Conservation (phyloP, 2,797 vertebrate genomes). For the Liparis tanakae region DNA sequence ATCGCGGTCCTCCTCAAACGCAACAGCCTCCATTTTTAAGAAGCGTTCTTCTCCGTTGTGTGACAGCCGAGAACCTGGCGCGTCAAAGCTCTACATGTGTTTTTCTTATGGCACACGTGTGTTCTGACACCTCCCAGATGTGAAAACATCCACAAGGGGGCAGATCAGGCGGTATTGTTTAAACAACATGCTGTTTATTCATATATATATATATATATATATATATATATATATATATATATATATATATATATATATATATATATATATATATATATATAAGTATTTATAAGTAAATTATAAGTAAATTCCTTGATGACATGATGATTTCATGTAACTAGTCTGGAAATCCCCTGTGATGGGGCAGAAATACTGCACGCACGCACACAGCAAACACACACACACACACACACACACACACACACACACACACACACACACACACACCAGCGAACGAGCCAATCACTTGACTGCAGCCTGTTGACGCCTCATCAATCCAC, state of each 20-base stretch:
- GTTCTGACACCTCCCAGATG: neutral
- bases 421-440: neutral
- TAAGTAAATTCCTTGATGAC: neutral
- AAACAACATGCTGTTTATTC: neutral
- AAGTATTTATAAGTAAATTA: no score
- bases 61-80: neutral
- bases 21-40: neutral
- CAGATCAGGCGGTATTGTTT: neutral
- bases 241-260: neutral
- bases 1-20: neutral
- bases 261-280: neutral
- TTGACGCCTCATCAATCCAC: slow-evolving; percentile 54
- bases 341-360: slow-evolving; percentile 20
- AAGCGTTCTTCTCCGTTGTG: neutral
- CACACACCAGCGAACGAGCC: neutral
- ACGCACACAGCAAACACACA: no score
- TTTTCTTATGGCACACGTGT: neutral
- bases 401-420: no score
- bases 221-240: neutral
- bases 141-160: neutral
- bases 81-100: no score
- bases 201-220: neutral
- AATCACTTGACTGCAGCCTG: slow-evolving; percentile 13
- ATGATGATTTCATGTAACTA: slow-evolving; percentile 7
- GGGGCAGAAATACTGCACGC: neutral